Evolutionary conservation across 2,888 invertebrate genomes (phyloP), one percentile per base, ranked within the genome.

Genomic region (Seira musarum): DNA sequence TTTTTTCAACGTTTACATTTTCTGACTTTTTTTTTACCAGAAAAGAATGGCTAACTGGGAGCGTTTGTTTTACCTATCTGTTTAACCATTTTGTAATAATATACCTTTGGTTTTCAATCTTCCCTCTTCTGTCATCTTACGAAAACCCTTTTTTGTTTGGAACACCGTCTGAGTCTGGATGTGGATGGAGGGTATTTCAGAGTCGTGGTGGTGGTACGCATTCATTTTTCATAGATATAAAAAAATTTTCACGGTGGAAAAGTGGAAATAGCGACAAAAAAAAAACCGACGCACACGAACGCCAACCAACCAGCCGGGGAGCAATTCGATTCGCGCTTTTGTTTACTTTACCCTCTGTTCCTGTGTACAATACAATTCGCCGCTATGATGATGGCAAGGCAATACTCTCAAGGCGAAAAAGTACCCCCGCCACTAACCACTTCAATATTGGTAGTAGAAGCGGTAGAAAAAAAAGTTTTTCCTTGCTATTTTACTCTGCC

Each of bases 271-370:
- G n/a, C n/a, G n/a, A n/a, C n/a, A n/a, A n/a, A 46, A 67, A 21
- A 67, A 46, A 8, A 15, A 49, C 15, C 13, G 49, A 49, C 53
- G 60, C 5, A 35, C 24, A 57, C 25, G 10, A 30, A 30, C 30
- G 30, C 30, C 30, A 30, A 8, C 13, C n/a, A n/a, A n/a, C n/a
- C n/a, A 13, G 24, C 15, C 24, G 25, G 1, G 24, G n/a, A 60
- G 25, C 57, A 66, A 49, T 65, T 66, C 46, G 73, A 73, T 65
- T 73, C 65, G 46, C 21, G 2, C 35, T 49, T 66, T 73, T 73
- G 66, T 66, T 65, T 73, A 66, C 73, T 49, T 66, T 65, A 21
- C 57, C 25, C 49, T 49, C 49, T 49, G 49, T 49, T 49, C 49
- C 49, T 49, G 49, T 49, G 49, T 49, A 49, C 49, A 49, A 49